Conservation (phyloP, 2,888 invertebrate species). For the Drosophila greeni region DNA sequence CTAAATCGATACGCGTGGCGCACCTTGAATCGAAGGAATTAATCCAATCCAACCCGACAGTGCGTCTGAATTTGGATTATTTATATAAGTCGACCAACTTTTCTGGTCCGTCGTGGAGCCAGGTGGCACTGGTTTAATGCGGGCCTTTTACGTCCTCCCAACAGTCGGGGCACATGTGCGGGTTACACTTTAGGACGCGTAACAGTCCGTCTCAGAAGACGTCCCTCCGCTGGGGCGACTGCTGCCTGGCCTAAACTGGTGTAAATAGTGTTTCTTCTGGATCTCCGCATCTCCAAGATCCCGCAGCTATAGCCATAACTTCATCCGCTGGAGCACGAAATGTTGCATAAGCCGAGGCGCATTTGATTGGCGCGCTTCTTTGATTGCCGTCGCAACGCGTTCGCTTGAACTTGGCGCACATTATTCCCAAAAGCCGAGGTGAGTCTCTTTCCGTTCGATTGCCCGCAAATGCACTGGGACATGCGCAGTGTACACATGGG, state of each 20-base stretch:
- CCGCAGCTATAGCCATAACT: background rate
- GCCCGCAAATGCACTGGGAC: conserved; percentile 54
- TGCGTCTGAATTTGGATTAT: conserved; percentile 10
- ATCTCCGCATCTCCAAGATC: conserved; percentile 12
- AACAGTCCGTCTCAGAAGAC: conserved; percentile 98
- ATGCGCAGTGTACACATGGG: conserved; percentile 55
- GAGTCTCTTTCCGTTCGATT: conserved; percentile 56
- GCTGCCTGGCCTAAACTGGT: conserved; percentile 80
- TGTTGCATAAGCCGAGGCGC: conserved; percentile 74
- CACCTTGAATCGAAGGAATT: conserved; percentile 21
- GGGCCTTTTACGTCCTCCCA: conserved; percentile 54
- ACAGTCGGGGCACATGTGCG: conserved; percentile 88
- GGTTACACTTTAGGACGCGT: conserved; percentile 96
- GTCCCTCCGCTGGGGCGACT: conserved; percentile 97
- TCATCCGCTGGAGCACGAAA: conserved; percentile 43
- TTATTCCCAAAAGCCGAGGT: conserved; percentile 49
- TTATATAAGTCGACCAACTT: conserved; percentile 30
- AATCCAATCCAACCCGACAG: background rate
- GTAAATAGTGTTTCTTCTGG: conserved; percentile 15
- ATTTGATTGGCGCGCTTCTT: conserved; percentile 70
- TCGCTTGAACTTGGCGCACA: conserved; percentile 67
- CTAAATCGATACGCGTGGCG: conserved; percentile 24
- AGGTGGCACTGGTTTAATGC: conserved; percentile 56
- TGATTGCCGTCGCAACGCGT: conserved; percentile 59
- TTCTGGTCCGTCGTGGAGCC: conserved; percentile 11